Evolutionary conservation across 1,140 invertebrate species (phyloP), one percentile per base, ranked within the genome.

Genomic region (Heterodera carotae): DNA sequence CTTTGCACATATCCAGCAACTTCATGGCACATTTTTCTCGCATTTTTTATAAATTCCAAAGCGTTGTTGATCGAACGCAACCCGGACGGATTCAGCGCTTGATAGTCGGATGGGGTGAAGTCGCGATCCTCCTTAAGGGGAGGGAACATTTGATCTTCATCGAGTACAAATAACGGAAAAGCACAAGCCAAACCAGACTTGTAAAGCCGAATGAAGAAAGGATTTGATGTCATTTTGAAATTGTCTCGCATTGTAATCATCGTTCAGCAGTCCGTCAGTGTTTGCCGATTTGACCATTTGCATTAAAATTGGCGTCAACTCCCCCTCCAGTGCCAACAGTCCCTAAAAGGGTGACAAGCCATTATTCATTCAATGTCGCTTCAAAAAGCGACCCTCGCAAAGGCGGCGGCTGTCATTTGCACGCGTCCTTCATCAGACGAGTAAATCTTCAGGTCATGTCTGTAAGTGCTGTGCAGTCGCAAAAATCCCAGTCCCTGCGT

Each of bases 211-310:
- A 88, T 98, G 96, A 2, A 99, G 90, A 29, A 93, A 92, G 25
- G 93, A 93, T 89, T 99, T 99, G 12, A 97, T 94, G 91, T 95
- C 97, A 85, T 88, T 87, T 80, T 90, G 89, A 75, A 88, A 89
- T 66, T 90, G 88, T 34, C 88, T 85, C 31, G 89, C 89, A 75
- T 89, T 95, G 86, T 94, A 95, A 88, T 99, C 96, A 87, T 98
- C 97, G 88, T 99, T 97, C 34, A 99, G 88, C 15, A 99, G 88
- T 4, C 97, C 96, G 89, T 99, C 99, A 0, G 96, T 99, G 86
- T 99, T 98, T 1, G 96, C 96, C 84, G 94, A 96, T 88, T 99
- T 99, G 1, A 99, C 97, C 97, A 99, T 99, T 89, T 99, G 97
- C 18, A 98, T 96, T 22, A 99, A 89, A 88, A 99, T 99, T 0